Percentiles rank a stretch among this genome's conserved stretches.
Evolutionary conservation across 2,888 invertebrate genomes (phyloP).

Genomic region (Polylopha cassiicola): DNA sequence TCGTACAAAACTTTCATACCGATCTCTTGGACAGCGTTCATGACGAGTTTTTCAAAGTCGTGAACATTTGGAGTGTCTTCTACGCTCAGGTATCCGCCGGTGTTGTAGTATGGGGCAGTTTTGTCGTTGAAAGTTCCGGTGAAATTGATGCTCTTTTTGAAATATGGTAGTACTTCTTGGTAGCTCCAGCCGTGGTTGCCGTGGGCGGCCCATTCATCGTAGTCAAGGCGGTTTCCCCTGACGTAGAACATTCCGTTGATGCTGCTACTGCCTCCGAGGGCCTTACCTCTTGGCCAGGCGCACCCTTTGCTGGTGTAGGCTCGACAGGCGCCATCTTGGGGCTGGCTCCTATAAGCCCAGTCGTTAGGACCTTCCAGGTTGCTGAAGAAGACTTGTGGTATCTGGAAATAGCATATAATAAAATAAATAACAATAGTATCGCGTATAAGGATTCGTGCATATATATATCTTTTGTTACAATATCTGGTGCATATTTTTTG

Average conservation of each 20-base stretch:
- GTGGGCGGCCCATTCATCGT: conserved; percentile 70
- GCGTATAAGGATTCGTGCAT: no score
- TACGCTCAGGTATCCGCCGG: conserved; percentile 57
- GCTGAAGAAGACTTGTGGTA: conserved; percentile 43
- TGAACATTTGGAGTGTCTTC: conserved; percentile 35
- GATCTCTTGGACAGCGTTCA: conserved; percentile 58
- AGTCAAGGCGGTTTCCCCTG: conserved; percentile 72
- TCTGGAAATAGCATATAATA: conserved; percentile 41
- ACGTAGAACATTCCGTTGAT: conserved; percentile 78
- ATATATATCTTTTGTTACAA: no score
- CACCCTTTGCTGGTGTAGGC: conserved; percentile 52
- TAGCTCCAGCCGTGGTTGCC: conserved; percentile 79
- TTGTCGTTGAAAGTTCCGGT: conserved; percentile 31
- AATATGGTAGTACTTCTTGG: conserved; percentile 68
- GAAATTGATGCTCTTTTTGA: conserved; percentile 70
- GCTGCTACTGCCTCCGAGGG: conserved; percentile 77
- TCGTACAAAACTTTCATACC: conserved; percentile 56
- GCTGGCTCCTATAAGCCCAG: conserved; percentile 76
- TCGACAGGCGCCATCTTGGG: conserved; percentile 57
- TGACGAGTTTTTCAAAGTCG: conserved; percentile 40
- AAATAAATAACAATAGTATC: no score
- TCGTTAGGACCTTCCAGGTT: conserved; percentile 51
- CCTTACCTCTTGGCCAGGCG: conserved; percentile 80
- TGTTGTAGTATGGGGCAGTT: conserved; percentile 44
- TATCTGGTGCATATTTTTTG: no score